Conservation (phyloP, 2,888 invertebrate genomes). For the Troides oblongomaculatus region DNA sequence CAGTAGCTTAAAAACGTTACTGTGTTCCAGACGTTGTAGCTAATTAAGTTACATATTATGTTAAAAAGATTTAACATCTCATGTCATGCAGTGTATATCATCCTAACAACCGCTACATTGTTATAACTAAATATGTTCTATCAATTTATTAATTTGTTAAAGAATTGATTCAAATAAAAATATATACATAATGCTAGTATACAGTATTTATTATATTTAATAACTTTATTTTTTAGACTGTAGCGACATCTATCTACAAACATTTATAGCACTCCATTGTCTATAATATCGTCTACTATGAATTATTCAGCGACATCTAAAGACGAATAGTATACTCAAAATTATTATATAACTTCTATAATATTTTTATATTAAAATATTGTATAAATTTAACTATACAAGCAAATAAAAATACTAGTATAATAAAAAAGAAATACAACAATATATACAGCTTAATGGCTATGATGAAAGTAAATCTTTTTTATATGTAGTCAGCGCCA, state of each 20-base stretch:
- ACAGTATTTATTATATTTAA: too few relatives aligned
- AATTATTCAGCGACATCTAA: slow-evolving; percentile 21
- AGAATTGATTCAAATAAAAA: too few relatives aligned
- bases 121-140: too few relatives aligned
- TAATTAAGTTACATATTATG: too few relatives aligned
- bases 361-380: neutral
- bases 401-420: neutral
- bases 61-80: too few relatives aligned
- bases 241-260: neutral
- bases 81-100: too few relatives aligned
- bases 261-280: neutral
- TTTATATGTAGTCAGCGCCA: slow-evolving; percentile 38
- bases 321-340: slow-evolving; percentile 4
- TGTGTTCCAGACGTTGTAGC: too few relatives aligned
- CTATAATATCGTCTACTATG: neutral
- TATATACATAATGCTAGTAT: too few relatives aligned
- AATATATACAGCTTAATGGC: neutral
- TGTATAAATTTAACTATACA: neutral
- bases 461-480: neutral
- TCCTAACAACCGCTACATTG: too few relatives aligned
- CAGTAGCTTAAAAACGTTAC: too few relatives aligned
- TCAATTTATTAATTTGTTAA: too few relatives aligned
- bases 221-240: neutral
- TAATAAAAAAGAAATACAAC: neutral
- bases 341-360: neutral